phyloP scores from a whole-genome alignment of 2,113 vertebrate genomes.

The Mesembrinibis cayennensis region DNA sequence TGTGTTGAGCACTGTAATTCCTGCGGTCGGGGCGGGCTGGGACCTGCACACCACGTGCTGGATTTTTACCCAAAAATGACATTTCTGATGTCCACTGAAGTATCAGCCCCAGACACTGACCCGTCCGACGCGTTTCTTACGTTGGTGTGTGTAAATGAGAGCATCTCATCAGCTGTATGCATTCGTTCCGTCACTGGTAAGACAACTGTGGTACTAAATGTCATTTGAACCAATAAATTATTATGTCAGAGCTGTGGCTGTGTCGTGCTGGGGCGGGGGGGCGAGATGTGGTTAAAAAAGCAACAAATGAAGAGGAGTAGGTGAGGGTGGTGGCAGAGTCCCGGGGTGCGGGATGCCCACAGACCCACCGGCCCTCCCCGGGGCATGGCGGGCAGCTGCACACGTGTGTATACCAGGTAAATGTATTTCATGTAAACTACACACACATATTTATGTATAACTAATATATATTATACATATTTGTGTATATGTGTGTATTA shows the following conservation, averaged over 20 bases:
- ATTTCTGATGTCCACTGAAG: not conserved
- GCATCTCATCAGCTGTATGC: slow-evolving; percentile 45
- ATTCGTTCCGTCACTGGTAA: slow-evolving; percentile 66
- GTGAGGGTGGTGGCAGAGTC: not conserved
- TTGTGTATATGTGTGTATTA: not conserved
- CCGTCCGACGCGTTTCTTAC: not conserved
- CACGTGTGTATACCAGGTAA: no score
- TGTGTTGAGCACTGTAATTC: slow-evolving; percentile 24
- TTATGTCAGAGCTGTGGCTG: slow-evolving; percentile 31
- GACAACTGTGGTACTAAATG: slow-evolving; percentile 69
- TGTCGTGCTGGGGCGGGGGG: not conserved
- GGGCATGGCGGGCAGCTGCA: not conserved
- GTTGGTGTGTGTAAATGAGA: slow-evolving; percentile 57
- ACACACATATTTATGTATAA: accelerated
- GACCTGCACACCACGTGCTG: slow-evolving; percentile 12
- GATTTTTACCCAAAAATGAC: slow-evolving; percentile 3
- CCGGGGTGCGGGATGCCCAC: not conserved
- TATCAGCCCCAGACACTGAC: not conserved
- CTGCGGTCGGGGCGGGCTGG: not conserved
- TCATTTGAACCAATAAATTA: slow-evolving; percentile 71
- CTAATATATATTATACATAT: not conserved
- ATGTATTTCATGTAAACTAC: not conserved
- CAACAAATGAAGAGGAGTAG: not conserved
- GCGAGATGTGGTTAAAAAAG: not conserved
- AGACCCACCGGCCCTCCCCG: not conserved